These are phyloP conservation scores for Dusona sp. DNA, from an alignment of 2,888 invertebrate genomes.

Conservation along the genomic window DNA sequence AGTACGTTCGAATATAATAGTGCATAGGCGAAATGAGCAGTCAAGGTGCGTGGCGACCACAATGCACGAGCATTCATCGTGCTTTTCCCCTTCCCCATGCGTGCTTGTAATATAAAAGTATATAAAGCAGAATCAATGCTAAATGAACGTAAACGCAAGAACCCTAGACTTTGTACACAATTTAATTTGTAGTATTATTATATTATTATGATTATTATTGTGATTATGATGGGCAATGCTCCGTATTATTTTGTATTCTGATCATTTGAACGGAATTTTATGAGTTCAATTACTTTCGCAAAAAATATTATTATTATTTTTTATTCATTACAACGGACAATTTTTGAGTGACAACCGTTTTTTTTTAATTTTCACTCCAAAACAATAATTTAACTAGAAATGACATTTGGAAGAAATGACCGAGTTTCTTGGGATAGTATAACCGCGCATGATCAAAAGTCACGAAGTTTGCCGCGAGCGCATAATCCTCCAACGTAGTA, in stretches of 20 bases:
- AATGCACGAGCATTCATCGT: conserved; percentile 32
- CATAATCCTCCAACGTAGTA: conserved; percentile 7
- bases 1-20: conserved; percentile 10
- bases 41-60: conserved; percentile 52
- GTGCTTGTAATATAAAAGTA: not conserved
- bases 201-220: not conserved
- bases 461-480: conserved; percentile 12
- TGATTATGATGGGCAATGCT: not conserved
- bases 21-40: conserved; percentile 32
- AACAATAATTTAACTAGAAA: not conserved
- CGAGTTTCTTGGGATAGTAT: not conserved
- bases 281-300: too few relatives aligned
- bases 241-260: not conserved
- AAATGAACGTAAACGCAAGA: conserved; percentile 1
- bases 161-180: not conserved
- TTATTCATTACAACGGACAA: not conserved
- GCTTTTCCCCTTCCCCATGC: conserved; percentile 35
- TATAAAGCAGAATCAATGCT: conserved; percentile 3
- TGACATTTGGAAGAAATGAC: not conserved
- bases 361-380: not conserved
- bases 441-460: conserved; percentile 2
- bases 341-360: not conserved
- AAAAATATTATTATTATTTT: too few relatives aligned
- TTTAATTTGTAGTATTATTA: not conserved
- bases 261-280: not conserved